These are phyloP conservation scores for Pampusana beccarii DNA, from an alignment of 2,113 vertebrate genomes.

Conservation along the genomic window DNA sequence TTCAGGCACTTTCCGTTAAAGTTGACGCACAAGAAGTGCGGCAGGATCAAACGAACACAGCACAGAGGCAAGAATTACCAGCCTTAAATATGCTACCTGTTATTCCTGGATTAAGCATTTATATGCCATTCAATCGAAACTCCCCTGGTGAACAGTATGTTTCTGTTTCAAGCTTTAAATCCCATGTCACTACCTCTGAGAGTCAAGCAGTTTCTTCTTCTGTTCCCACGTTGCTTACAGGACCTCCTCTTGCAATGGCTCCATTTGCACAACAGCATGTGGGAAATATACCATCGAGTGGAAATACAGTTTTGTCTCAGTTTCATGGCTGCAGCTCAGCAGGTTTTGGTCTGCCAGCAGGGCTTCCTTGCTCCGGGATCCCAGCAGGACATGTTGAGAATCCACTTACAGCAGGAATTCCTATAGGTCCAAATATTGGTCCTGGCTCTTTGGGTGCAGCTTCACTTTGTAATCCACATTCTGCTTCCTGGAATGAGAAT, in stretches of 20 bases:
- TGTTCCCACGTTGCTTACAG: conserved; percentile 71
- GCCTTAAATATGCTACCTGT: background rate
- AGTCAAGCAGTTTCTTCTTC: conserved; percentile 52
- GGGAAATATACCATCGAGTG: conserved; percentile 44
- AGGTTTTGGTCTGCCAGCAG: conserved; percentile 67
- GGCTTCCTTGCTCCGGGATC: conserved; percentile 49
- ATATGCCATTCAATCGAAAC: conserved; percentile 28
- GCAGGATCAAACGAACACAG: background rate
- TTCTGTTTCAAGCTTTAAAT: conserved; percentile 68
- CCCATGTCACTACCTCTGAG: conserved; percentile 23
- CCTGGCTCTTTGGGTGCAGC: conserved; percentile 60
- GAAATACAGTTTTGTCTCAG: conserved; percentile 61
- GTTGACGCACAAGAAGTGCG: background rate
- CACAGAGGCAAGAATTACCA: background rate
- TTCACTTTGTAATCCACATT: conserved; percentile 67
- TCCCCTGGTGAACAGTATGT: conserved; percentile 57
- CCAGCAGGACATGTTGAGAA: conserved; percentile 65
- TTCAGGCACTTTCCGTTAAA: background rate
- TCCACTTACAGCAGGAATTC: conserved; percentile 62
- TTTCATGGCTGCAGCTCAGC: conserved; percentile 65
- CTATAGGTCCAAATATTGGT: conserved; percentile 55
- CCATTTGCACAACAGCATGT: conserved; percentile 79
- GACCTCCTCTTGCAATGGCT: conserved; percentile 63
- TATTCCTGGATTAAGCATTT: conserved; percentile 50
- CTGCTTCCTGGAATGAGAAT: conserved; percentile 68